Evolutionary conservation across 2,113 vertebrate species (phyloP), one percentile per base, ranked within the genome.

Genomic region (Orycteropus afer): DNA sequence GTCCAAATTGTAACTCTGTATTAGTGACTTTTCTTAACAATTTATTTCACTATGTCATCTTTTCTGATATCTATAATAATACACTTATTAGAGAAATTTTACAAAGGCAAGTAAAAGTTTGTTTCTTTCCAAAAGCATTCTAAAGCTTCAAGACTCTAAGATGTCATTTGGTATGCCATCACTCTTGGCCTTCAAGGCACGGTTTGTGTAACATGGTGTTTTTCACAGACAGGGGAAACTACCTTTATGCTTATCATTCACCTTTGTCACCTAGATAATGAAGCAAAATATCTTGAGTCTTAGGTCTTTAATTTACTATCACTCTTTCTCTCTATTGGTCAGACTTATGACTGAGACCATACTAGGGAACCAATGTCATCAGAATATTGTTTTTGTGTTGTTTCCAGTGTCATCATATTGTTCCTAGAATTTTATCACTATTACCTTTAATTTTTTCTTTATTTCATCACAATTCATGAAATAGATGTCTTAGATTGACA

Each of bases 111-210:
- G 45, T 37, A 22, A 84, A 23, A 86, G 47, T 25, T 61, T 17
- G 3, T 73, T 55, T 65, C 57, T 82, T 53, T 3, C 9, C 13
- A 17, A 45, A 78, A 61, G 29, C 3, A 2, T 47, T 67, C 14
- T 2, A 47, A 45, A 12, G 27, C 23, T 40, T 6, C 13, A 74
- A 67, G 11, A 7, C 4, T 74, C 37, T 9, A 34, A 74, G 18
- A 14, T 4, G 25, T 0, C 22, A 42, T 40, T 4, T 7, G 85
- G 37, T 7, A 0, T 0, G 3, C 10, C 2, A 2, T 2, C 1
- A 0, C 29, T 1, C 6, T 49, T 32, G 65, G 14, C 27, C 3
- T 15, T 37, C 57, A 51, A 0, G 2, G 25, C 67, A 40, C 14
- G 17, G 12, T 57, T 34, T 11, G 25, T 9, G 15, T 15, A 40